Percentiles rank a stretch among this genome's conserved stretches.
Conservation (phyloP, 1,140 invertebrate species). For the Drosophila mayri region DNA sequence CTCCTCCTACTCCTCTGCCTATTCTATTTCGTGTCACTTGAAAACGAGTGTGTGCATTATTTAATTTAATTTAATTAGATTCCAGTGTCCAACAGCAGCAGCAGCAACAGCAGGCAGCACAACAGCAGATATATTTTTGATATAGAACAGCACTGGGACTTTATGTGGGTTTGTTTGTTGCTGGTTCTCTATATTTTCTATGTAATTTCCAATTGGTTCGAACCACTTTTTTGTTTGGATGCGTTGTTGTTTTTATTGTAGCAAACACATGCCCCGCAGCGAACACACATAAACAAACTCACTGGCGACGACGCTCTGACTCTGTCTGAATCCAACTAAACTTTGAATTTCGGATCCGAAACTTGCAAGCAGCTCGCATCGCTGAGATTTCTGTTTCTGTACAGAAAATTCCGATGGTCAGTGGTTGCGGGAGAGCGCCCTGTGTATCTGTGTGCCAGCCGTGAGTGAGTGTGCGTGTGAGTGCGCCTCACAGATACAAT, state of each 20-base stretch:
- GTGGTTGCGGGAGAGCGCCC: slow-evolving; percentile 58
- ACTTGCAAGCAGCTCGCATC: slow-evolving; percentile 52
- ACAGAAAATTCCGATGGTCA: slow-evolving; percentile 79
- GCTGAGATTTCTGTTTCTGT: slow-evolving; percentile 71
- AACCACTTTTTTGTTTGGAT: slow-evolving; percentile 45
- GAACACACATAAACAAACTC: slow-evolving; percentile 81
- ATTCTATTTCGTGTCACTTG: slow-evolving; percentile 12
- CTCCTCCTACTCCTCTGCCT: background rate
- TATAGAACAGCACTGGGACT: slow-evolving; percentile 14
- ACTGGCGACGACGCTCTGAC: slow-evolving; percentile 78
- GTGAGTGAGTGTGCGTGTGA: slow-evolving; percentile 6
- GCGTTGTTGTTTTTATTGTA: slow-evolving; percentile 34
- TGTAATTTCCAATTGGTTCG: slow-evolving; percentile 36
- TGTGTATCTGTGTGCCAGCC: slow-evolving; percentile 30
- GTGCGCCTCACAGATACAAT: slow-evolving; percentile 38
- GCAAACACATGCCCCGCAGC: slow-evolving; percentile 33
- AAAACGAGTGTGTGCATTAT: slow-evolving; percentile 46
- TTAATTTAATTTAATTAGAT: slow-evolving; percentile 65
- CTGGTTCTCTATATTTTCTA: slow-evolving; percentile 8
- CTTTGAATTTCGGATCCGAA: slow-evolving; percentile 64
- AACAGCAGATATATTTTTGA: background rate
- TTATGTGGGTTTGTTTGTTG: slow-evolving; percentile 3
- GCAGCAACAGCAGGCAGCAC: slow-evolving; percentile 19
- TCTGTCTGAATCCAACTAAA: slow-evolving; percentile 80
- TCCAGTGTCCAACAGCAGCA: slow-evolving; percentile 32